These are phyloP conservation scores for Ephestia elutella DNA, from an alignment of 1,140 invertebrate species.

Conservation along the genomic window DNA sequence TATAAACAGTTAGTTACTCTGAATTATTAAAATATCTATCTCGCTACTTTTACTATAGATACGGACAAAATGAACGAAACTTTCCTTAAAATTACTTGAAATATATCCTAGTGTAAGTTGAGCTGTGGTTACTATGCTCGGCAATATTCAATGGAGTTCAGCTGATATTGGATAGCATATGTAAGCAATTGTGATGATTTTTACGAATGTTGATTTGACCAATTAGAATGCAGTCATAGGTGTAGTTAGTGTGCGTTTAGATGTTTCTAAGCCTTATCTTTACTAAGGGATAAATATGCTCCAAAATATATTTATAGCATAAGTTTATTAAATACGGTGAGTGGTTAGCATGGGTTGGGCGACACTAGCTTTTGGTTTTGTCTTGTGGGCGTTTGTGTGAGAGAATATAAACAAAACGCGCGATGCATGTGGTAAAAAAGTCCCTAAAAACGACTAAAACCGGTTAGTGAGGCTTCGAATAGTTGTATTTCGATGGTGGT, in stretches of 20 bases:
- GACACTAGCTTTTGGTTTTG: conserved; percentile 65
- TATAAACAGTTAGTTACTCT: too few species aligned
- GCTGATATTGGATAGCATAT: too few species aligned
- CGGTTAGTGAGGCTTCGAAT: conserved; percentile 44
- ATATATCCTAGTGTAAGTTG: too few species aligned
- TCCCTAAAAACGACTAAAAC: conserved; percentile 31
- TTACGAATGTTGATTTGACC: neutral
- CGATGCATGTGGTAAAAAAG: conserved; percentile 32
- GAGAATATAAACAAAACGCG: conserved; percentile 16
- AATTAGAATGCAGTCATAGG: conserved; percentile 2
- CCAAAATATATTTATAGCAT: neutral
- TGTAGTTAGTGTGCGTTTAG: conserved; percentile 23
- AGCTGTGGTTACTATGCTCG: too few species aligned
- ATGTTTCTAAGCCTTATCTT: conserved; percentile 6
- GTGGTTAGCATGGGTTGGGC: conserved; percentile 54
- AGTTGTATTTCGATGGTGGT: conserved; percentile 55
- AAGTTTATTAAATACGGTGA: conserved; percentile 32
- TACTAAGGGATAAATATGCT: neutral
- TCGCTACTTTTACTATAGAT: too few species aligned
- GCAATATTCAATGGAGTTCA: too few species aligned
- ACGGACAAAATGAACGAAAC: too few species aligned
- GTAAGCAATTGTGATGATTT: too few species aligned
- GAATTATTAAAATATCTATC: too few species aligned
- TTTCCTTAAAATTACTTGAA: too few species aligned
- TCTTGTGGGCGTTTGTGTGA: conserved; percentile 48